Evolutionary conservation across 2,113 vertebrate species (phyloP).

Genomic region (Phocoena sinus): DNA sequence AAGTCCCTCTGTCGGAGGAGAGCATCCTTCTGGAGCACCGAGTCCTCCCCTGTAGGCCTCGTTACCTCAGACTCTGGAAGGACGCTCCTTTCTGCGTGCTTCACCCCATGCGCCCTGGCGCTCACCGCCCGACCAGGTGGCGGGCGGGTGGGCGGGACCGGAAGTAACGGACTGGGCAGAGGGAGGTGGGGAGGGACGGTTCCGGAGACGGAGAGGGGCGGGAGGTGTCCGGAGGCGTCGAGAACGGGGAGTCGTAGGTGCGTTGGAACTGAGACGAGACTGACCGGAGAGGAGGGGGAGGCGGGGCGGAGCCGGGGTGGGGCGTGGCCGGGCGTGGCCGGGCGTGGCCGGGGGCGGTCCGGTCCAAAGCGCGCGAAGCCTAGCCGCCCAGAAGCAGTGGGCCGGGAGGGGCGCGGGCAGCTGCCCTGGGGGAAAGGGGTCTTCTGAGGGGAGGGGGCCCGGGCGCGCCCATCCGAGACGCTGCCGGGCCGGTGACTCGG

Average conservation of each 20-base stretch:
- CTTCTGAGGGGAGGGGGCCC: fast-evolving
- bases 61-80: not conserved
- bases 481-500: fast-evolving
- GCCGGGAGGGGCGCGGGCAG: fast-evolving
- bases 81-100: fast-evolving
- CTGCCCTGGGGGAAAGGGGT: fast-evolving
- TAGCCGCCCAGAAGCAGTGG: not conserved
- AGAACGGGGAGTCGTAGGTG: fast-evolving
- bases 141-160: fast-evolving
- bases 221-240: not conserved
- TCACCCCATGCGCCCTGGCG: not conserved
- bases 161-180: not conserved
- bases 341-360: not conserved
- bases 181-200: not conserved
- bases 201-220: too few relatives aligned
- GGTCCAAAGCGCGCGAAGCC: not conserved
- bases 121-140: too few relatives aligned
- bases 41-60: not conserved
- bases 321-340: not conserved
- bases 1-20: not conserved
- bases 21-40: fast-evolving
- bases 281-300: fast-evolving
- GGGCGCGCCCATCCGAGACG: not conserved
- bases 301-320: too few relatives aligned
- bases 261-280: not conserved